Evolutionary conservation across 2,888 invertebrate genomes (phyloP).

Genomic region (Ichneumon xanthorius): DNA sequence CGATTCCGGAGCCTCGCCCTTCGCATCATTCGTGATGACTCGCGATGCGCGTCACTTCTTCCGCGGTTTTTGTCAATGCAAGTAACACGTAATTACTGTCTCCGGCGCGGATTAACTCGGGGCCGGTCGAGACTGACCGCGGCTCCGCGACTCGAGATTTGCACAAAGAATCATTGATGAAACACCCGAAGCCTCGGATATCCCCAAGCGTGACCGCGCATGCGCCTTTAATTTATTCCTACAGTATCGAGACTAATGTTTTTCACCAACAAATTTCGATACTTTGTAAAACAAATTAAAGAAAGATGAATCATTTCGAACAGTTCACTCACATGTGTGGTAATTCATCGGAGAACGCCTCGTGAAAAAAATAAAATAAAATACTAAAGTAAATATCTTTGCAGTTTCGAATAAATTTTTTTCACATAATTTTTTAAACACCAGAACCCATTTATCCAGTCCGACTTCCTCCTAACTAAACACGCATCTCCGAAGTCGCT

Average conservation of each 20-base stretch:
- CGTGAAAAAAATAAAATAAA: neutral
- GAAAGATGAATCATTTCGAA: neutral
- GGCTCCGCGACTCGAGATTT: slow-evolving; percentile 21
- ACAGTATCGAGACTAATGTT: slow-evolving; percentile 12
- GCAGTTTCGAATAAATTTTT: too few species aligned
- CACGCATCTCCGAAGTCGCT: too few species aligned
- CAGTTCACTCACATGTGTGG: neutral
- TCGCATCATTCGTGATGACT: slow-evolving; percentile 34
- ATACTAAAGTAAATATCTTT: too few species aligned
- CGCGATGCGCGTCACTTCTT: slow-evolving; percentile 49
- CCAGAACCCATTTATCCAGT: neutral
- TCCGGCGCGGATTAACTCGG: slow-evolving; percentile 22
- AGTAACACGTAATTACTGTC: slow-evolving; percentile 50
- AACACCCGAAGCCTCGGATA: slow-evolving; percentile 10
- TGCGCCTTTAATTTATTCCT: slow-evolving; percentile 15
- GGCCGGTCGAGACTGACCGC: slow-evolving; percentile 35
- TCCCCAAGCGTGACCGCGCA: slow-evolving; percentile 18
- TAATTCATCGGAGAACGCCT: neutral
- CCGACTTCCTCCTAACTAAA: too few species aligned
- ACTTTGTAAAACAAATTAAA: neutral
- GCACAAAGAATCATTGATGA: slow-evolving; percentile 66
- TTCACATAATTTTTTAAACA: too few species aligned
- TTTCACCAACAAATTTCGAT: neutral
- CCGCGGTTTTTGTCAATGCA: slow-evolving; percentile 53
- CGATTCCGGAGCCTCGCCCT: slow-evolving; percentile 6